Evolutionary conservation across 2,888 invertebrate species (phyloP), one percentile per base, ranked within the genome.

Genomic region (Cataglyphis altisquamis): DNA sequence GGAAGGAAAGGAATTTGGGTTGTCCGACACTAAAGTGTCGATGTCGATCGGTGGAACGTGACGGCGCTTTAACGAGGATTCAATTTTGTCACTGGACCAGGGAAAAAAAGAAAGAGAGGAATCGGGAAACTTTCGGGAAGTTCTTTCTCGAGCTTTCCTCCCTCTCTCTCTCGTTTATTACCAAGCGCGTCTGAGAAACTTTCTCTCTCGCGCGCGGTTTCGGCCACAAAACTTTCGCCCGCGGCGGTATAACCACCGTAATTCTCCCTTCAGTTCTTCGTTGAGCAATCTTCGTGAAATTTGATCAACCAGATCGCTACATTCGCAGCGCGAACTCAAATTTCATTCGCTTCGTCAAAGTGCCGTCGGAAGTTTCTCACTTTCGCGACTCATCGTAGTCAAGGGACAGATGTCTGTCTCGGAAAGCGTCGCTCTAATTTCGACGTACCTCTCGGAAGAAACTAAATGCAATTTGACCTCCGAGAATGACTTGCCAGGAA

Each of bases 1-100:
- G 15, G 55, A 32, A 18, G 15, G 21, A 48, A 78, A 82, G 74
- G 84, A 83, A 73, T 84, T 74, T 57, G 8, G 73, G 21, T 60
- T 74, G 72, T 3, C 12, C 64, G 36, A 68, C 39, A 80, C 68
- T 83, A 70, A 81, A 83, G 74, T 86, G 90, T 92, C 92, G 88
- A 89, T 89, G 85, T 84, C 87, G 90, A 92, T 92, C 89, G 88
- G 86, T 87, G 88, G 88, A 86, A 85, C 88, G 87, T 90, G 91
- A 92, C 88, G 90, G 80, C 91, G 73, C 78, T 80, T 92, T 92
- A 91, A 91, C 91, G 90, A 90, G 91, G 91, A 92, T 91, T 87
- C 91, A 88, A 92, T 92, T 91, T 86, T 78, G 63, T 70, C 85
- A 57, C 67, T 62, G 78, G 21, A 15, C 41, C 41, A 15, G 29